Evolutionary conservation across 2,113 vertebrate species (phyloP), one percentile per base, ranked within the genome.

Genomic region (Calidris pygmaea): DNA sequence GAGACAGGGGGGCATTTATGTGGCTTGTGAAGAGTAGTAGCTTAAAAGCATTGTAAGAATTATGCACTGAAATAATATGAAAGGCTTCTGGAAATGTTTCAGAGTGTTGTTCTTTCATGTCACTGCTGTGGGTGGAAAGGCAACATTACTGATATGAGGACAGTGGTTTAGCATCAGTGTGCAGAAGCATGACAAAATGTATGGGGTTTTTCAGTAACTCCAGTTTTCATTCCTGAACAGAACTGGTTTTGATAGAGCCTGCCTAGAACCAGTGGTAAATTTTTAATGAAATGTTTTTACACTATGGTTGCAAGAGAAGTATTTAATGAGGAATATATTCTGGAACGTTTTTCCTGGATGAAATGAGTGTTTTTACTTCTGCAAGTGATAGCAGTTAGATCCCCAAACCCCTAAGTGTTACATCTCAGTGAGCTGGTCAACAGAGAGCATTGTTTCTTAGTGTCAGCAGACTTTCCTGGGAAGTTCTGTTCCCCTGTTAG

Each of bases 361-460:
- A 92, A 90, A 74, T 7, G 3, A 81, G 2, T 41, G 24, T 6
- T 37, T 77, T 50, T 60, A 10, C 15, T 76, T 70, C 73, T 92
- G 5, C 45, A 47, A 62, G 30, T 24, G 11, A 26, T 21, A 77
- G 6, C 32, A 20, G 18, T 22, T 1, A 77, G 45, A 62, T 74
- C 15, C 17, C 20, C 26, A 74, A 74, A 26, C 43, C 56, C 21
- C 2, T 6, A 62, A 18, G 5, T 23, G 8, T 37, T 80, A 5
- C 10, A 47, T 41, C 29, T 47, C 35, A 74, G 34, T 34, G 9
- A 83, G 14, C 15, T 76, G 37, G 16, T 72, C 14, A 56, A 65
- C 12, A 27, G 14, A 56, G 4, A 12, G 1, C 0, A 0, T 16
- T 63, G 18, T 37, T 81, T 76, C 24, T 21, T 56, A 60, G 6